Percentiles rank a stretch among this genome's conserved stretches.
Conservation (phyloP, 64 coral and sea anemone species). For the Actinia equina region DNA sequence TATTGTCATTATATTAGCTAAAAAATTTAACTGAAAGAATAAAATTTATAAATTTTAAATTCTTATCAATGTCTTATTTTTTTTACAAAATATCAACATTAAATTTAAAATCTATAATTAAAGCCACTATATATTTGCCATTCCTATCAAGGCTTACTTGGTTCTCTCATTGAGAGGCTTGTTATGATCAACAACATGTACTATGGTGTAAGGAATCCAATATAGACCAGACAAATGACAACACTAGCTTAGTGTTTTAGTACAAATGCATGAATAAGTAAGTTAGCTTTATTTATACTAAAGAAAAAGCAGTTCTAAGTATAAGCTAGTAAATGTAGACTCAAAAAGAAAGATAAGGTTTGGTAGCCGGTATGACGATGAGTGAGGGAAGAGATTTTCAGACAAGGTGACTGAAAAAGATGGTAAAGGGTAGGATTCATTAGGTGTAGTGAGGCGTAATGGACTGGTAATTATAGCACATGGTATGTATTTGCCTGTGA, state of each 20-base stretch:
- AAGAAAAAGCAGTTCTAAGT: not conserved
- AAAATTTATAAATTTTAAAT: no score
- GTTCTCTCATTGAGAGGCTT: not conserved
- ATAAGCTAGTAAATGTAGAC: no score
- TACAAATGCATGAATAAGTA: not conserved
- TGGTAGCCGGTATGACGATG: no score
- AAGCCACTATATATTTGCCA: not conserved
- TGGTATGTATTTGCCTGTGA: not conserved
- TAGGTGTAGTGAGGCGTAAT: not conserved
- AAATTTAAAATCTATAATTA: not conserved
- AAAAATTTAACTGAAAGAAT: no score
- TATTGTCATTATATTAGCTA: no score
- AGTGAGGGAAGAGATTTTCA: no score
- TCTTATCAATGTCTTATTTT: no score
- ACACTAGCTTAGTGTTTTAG: not conserved
- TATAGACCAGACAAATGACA: not conserved
- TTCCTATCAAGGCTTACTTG: constrained; percentile 14
- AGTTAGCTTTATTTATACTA: not conserved
- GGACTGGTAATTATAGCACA: not conserved
- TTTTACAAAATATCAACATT: not conserved
- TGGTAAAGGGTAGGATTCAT: no score
- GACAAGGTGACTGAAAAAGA: no score
- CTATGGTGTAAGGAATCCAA: not conserved
- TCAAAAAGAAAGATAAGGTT: no score
- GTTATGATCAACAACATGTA: constrained; percentile 1